Conservation (phyloP, 2,113 vertebrate genomes). For the Oncorhynchus tshawytscha region DNA sequence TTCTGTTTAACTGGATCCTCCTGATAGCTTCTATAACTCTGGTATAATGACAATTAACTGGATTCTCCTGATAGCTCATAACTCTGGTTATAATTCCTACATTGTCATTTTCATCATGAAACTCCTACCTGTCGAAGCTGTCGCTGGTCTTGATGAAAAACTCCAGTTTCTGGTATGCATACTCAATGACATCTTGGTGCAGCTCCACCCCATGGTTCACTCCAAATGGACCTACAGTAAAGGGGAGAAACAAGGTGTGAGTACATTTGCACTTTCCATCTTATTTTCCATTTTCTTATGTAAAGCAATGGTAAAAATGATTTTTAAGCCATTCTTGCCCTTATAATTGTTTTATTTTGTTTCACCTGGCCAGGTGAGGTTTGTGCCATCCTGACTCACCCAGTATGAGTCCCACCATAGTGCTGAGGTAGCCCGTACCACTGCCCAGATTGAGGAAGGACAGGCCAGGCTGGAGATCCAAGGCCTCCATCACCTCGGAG, state of each 20-base stretch:
- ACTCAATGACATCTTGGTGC: conserved; percentile 84
- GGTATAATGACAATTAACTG: no score
- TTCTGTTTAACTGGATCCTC: no score
- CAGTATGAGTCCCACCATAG: conserved; percentile 88
- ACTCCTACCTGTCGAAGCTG: conserved; percentile 84
- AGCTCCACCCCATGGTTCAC: conserved; percentile 88
- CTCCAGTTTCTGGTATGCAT: conserved; percentile 84
- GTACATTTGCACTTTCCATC: not conserved
- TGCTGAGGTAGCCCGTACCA: conserved; percentile 88
- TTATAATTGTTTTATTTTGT: no score
- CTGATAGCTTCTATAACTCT: no score
- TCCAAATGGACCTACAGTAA: conserved; percentile 80
- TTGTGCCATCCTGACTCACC: conserved; percentile 72
- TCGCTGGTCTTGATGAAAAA: conserved; percentile 85
- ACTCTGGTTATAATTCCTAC: no score
- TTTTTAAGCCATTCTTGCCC: no score
- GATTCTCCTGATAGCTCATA: no score
- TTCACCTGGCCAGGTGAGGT: no score
- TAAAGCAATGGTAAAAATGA: no score
- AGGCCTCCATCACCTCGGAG: conserved; percentile 89
- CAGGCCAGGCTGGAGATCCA: conserved; percentile 85
- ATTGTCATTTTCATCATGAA: no score
- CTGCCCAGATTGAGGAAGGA: conserved; percentile 88
- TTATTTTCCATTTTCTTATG: not conserved
- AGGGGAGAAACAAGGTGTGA: not conserved